Percentiles rank a stretch among this genome's conserved stretches.
These are phyloP conservation scores for Tiliacea citrago DNA, from an alignment of 2,888 invertebrate species.

Conservation along the genomic window DNA sequence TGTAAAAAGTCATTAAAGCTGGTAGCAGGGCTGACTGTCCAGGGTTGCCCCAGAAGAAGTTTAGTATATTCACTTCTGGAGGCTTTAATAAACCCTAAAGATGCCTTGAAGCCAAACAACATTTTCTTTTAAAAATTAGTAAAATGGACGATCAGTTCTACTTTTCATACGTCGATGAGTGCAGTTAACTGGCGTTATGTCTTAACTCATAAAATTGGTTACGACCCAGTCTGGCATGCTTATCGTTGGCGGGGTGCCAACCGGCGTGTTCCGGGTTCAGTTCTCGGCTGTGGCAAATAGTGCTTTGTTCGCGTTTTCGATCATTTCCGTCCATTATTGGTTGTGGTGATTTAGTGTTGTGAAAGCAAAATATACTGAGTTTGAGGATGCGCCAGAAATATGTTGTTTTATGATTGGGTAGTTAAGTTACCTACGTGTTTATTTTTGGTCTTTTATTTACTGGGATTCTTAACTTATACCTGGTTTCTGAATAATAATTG, in stretches of 20 bases:
- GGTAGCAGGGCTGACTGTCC: neutral
- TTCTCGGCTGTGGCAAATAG: slow-evolving; percentile 64
- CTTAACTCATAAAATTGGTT: slow-evolving; percentile 58
- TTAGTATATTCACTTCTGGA: neutral
- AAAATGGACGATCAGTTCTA: neutral
- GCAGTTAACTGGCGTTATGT: slow-evolving; percentile 42
- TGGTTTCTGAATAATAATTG: neutral
- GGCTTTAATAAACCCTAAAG: neutral
- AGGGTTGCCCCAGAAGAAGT: too few relatives aligned
- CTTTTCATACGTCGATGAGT: slow-evolving; percentile 31
- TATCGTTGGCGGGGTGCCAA: slow-evolving; percentile 68
- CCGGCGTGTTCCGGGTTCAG: slow-evolving; percentile 70
- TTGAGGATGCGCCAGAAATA: slow-evolving; percentile 39
- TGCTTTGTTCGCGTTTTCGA: slow-evolving; percentile 63
- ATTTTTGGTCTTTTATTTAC: too few relatives aligned
- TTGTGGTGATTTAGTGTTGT: slow-evolving; percentile 50
- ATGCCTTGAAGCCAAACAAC: neutral
- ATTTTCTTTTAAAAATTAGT: too few relatives aligned
- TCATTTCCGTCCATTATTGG: slow-evolving; percentile 59
- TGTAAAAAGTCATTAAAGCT: neutral
- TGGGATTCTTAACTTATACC: neutral
- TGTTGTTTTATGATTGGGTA: slow-evolving; percentile 6
- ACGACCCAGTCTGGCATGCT: slow-evolving; percentile 56
- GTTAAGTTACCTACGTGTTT: neutral
- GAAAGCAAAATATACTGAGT: slow-evolving; percentile 29